Conservation (phyloP, 2,797 vertebrate species). For the Spea hammondii region DNA sequence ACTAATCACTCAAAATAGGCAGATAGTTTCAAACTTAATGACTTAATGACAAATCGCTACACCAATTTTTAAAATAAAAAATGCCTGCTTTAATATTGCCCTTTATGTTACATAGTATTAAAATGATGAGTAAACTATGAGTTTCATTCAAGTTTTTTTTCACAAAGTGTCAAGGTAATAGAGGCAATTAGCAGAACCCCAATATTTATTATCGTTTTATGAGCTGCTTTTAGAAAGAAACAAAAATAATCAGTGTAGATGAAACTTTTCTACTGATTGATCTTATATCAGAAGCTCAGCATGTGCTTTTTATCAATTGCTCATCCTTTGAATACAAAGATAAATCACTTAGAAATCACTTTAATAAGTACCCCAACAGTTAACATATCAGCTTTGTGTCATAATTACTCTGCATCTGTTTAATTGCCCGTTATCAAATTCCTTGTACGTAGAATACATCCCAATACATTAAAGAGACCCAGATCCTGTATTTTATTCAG, state of each 20-base stretch:
- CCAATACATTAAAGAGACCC: neutral
- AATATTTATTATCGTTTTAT: neutral
- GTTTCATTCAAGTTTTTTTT: neutral
- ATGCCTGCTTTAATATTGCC: too few species aligned
- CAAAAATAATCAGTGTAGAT: neutral
- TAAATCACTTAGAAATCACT: constrained; percentile 17
- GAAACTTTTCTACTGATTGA: constrained; percentile 3
- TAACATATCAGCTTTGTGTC: constrained; percentile 1
- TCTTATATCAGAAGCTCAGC: constrained; percentile 21
- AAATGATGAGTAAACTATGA: neutral
- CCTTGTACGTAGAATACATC: constrained; percentile 3
- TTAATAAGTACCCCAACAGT: constrained; percentile 14
- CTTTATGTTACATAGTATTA: too few species aligned
- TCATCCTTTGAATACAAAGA: constrained; percentile 8
- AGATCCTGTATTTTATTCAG: neutral
- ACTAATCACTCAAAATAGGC: too few species aligned
- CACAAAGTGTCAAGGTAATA: neutral
- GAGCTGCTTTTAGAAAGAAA: neutral
- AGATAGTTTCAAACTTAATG: too few species aligned
- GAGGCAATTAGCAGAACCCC: neutral
- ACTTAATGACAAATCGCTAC: too few species aligned
- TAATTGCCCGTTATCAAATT: neutral
- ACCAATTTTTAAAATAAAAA: too few species aligned
- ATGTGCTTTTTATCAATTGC: constrained; percentile 19
- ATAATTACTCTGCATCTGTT: constrained; percentile 2